Evolutionary conservation across 2,888 invertebrate species (phyloP).

Genomic region (Toxonevra muliebris): DNA sequence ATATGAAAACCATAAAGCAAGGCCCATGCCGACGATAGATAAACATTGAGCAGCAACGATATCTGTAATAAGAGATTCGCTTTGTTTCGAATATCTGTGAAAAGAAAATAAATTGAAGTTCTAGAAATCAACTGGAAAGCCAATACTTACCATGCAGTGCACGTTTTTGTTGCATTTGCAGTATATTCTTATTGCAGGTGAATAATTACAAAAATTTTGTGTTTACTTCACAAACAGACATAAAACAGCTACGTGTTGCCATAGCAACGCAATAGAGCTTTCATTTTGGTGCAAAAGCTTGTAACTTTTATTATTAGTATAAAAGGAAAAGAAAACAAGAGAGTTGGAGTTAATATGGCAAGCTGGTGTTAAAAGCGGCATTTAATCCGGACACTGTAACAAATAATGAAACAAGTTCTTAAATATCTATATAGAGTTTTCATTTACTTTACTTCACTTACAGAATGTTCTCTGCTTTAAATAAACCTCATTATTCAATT

Average conservation of each 20-base stretch:
- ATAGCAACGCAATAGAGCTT: not conserved
- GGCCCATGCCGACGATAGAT: constrained; percentile 78
- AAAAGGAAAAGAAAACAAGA: constrained; percentile 9
- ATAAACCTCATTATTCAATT: constrained; percentile 56
- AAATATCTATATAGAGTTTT: not conserved
- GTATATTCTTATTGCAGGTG: not conserved
- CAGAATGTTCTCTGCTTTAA: constrained; percentile 50
- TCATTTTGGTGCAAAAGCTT: not conserved
- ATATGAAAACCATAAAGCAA: constrained; percentile 54
- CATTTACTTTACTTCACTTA: constrained; percentile 41
- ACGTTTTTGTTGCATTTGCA: constrained; percentile 10
- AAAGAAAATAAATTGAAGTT: not conserved
- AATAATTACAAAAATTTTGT: not conserved
- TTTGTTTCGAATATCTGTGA: constrained; percentile 47
- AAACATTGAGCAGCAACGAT: constrained; percentile 82
- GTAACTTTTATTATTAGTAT: not conserved
- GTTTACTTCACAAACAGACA: too few species aligned
- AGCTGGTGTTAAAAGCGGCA: constrained; percentile 55
- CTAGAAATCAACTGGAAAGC: not conserved
- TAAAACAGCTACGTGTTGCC: not conserved
- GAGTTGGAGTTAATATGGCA: constrained; percentile 50
- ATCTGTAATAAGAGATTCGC: constrained; percentile 80
- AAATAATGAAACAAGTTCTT: not conserved
- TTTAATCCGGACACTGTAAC: constrained; percentile 57
- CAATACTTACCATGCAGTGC: constrained; percentile 24